phyloP scores from a whole-genome alignment of 2,797 vertebrate species.

The Sebastes cheni region DNA sequence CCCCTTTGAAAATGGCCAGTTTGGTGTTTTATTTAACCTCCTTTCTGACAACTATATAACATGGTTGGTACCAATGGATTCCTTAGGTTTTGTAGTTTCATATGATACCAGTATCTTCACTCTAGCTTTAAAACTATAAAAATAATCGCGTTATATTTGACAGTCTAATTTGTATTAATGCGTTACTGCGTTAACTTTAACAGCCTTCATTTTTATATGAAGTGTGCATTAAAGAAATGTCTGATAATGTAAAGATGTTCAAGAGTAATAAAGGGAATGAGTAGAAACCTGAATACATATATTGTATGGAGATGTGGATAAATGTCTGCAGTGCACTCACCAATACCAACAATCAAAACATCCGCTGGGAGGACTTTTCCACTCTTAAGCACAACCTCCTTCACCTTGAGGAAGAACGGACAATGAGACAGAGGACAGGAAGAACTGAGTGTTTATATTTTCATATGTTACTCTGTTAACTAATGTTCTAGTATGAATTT shows the following conservation, averaged over 20 bases:
- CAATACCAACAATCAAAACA: constrained; percentile 85
- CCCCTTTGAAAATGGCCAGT: too few species aligned
- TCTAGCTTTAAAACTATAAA: too few species aligned
- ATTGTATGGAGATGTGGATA: not conserved
- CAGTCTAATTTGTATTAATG: too few species aligned
- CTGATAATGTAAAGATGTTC: not conserved
- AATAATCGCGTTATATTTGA: too few species aligned
- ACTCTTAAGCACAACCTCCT: constrained; percentile 80
- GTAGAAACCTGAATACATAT: not conserved
- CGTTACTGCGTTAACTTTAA: too few species aligned
- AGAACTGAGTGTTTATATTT: not conserved
- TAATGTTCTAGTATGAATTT: not conserved
- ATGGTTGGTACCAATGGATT: too few species aligned
- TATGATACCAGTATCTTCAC: too few species aligned
- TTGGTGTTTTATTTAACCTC: too few species aligned
- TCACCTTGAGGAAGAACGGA: constrained; percentile 72
- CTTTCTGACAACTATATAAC: too few species aligned
- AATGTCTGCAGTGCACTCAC: constrained; percentile 65
- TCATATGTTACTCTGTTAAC: not conserved
- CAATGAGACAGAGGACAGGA: not conserved
- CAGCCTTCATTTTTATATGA: not conserved
- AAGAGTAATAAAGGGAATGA: not conserved
- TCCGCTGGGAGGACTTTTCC: constrained; percentile 80
- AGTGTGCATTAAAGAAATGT: not conserved
- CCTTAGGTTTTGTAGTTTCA: too few species aligned